Conservation (phyloP, 2,113 vertebrate species). For the Percina caprodes region DNA sequence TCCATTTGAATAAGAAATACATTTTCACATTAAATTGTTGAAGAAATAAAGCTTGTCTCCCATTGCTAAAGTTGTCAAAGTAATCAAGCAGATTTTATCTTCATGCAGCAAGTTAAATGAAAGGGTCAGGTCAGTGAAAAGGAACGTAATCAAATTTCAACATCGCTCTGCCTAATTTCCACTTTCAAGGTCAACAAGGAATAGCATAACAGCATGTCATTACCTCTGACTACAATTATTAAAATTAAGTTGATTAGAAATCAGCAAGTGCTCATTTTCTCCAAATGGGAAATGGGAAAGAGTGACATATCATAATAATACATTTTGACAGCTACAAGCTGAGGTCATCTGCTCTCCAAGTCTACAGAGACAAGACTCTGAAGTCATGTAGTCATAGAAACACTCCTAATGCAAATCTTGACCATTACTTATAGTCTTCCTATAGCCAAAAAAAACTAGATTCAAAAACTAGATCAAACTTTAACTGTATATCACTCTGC, state of each 20-base stretch:
- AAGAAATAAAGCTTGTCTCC: not conserved
- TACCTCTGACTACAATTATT: slow-evolving; percentile 34
- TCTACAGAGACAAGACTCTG: not conserved
- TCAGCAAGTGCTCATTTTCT: slow-evolving; percentile 19
- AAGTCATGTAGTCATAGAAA: not conserved
- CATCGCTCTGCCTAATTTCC: slow-evolving; percentile 37
- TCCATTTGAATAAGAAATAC: slow-evolving; percentile 1
- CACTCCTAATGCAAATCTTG: not conserved
- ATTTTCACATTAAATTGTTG: not conserved
- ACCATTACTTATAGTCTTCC: not conserved
- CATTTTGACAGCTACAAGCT: slow-evolving; percentile 22
- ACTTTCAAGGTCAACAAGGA: slow-evolving; percentile 41
- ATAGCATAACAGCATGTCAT: slow-evolving; percentile 28
- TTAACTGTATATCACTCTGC: not conserved
- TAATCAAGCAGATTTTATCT: slow-evolving; percentile 50
- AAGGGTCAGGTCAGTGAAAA: slow-evolving; percentile 47
- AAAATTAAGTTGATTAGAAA: slow-evolving; percentile 30
- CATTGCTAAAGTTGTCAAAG: slow-evolving; percentile 28
- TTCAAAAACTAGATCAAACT: not conserved
- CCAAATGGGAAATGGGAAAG: slow-evolving; percentile 22
- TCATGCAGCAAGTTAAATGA: slow-evolving; percentile 32
- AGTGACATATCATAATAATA: slow-evolving; percentile 18
- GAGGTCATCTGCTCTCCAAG: not conserved
- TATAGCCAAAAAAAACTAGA: not conserved
- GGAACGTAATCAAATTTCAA: slow-evolving; percentile 49